Evolutionary conservation across 2,888 invertebrate species (phyloP), one percentile per base, ranked within the genome.

Genomic region (Plemyria rubiginata): DNA sequence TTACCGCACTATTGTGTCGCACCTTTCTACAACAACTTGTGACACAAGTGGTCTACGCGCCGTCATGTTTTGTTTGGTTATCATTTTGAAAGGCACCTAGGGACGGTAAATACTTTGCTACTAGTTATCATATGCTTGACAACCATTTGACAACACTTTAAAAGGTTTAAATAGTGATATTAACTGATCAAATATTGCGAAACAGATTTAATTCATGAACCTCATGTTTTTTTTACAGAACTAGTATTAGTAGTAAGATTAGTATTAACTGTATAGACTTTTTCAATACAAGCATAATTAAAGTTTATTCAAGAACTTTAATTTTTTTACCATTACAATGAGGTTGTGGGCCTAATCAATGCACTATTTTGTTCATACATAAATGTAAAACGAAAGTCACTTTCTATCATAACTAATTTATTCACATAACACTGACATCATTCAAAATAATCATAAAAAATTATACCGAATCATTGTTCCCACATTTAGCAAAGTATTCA

Each of bases 401-500:
- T 32, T 32, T 32, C 7, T 32, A 32, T 8, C 8, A 4, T 32
- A 32, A 3, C 32, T 32, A 32, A 32, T 32, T 32, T 6, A 32
- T 32, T 8, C 32, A 22, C 3, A 22, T 32, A 32, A 7, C n/a
- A 32, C 32, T 32, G 9, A 16, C 9, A 16, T 16, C 15, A 45
- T 16, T 43, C 45, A 9, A 45, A 38, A 38, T 38, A 3, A 38
- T 38, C 4, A 1, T 9, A 13, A 12, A 13, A 22, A 52, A n/a
- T 22, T 13, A 40, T 38, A 38, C 36, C 11, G 6, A 40, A 52
- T 40, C 22, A 40, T 29, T 43, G 41, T 28, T 41, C 12, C 13
- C 57, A 32, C 16, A 43, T 43, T 41, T 50, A 36, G 51, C 16
- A 12, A 54, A 28, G 15, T 12, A 49, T 49, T 49, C 52, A 54